Conservation (phyloP, 2,888 invertebrate species). For the Aporophyla lueneburgensis region DNA sequence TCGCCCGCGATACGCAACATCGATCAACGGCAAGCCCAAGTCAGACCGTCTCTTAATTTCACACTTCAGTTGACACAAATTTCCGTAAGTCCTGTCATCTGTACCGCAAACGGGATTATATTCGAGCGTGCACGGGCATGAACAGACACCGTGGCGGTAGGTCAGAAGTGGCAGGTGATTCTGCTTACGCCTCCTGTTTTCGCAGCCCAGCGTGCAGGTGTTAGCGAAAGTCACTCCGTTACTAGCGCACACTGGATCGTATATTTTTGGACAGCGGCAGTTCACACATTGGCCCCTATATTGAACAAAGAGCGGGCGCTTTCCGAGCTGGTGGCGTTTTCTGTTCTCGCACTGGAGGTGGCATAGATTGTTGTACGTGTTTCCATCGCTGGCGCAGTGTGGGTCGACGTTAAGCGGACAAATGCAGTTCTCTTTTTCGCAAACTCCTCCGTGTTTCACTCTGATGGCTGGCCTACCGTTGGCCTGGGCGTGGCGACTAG, state of each 20-base stretch:
- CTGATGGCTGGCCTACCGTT: conserved; percentile 49
- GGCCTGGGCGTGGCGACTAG: conserved; percentile 46
- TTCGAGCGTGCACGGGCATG: conserved; percentile 62
- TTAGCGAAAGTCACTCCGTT: conserved; percentile 70
- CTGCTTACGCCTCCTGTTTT: conserved; percentile 57
- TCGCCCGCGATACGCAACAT: conserved; percentile 21
- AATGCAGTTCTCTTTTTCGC: conserved; percentile 60
- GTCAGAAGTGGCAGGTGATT: conserved; percentile 39
- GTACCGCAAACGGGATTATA: conserved; percentile 70
- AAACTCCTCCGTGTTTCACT: conserved; percentile 61
- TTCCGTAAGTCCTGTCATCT: conserved; percentile 68
- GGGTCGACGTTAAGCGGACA: conserved; percentile 49
- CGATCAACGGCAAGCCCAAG: conserved; percentile 27
- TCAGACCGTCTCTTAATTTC: conserved; percentile 60
- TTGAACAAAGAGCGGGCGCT: conserved; percentile 48
- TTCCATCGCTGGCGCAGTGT: conserved; percentile 70
- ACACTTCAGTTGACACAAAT: conserved; percentile 69
- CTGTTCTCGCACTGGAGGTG: conserved; percentile 69
- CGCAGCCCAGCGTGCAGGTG: conserved; percentile 68
- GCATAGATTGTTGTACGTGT: conserved; percentile 71
- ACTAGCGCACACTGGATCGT: conserved; percentile 73
- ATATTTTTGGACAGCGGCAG: conserved; percentile 65
- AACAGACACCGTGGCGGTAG: conserved; percentile 63
- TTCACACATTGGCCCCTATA: conserved; percentile 66
- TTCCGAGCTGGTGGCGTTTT: conserved; percentile 58